A percentile compares a stretch with the other conserved stretches of the same genome.
phyloP scores from a whole-genome alignment of 2,888 invertebrate species.

The Gisinianus flammeolus region DNA sequence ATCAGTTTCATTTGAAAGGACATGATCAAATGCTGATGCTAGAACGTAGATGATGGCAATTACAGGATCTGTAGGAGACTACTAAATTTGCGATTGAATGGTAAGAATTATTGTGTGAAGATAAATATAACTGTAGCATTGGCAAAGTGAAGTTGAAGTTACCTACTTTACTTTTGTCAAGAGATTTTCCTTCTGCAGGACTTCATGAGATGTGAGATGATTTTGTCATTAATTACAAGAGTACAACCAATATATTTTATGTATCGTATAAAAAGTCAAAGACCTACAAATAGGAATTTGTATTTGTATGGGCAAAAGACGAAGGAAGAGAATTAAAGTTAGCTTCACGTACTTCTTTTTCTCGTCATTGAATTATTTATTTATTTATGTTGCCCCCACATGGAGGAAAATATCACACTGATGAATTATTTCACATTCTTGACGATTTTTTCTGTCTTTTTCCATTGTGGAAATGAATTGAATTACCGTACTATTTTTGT shows the following conservation, averaged over 20 bases:
- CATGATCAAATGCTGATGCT: slow-evolving; percentile 6
- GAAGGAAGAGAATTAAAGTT: no score
- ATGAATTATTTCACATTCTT: no score
- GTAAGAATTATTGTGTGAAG: background rate
- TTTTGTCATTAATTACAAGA: slow-evolving; percentile 21
- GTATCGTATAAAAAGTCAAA: no score
- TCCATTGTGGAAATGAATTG: no score
- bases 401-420: no score
- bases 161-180: background rate
- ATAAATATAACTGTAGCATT: background rate
- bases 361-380: no score
- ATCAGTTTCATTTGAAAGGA: background rate
- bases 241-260: background rate
- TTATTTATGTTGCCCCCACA: no score
- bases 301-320: no score
- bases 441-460: no score
- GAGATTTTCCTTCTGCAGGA: background rate
- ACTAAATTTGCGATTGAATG: slow-evolving; percentile 2
- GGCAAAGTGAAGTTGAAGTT: slow-evolving; percentile 1
- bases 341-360: no score
- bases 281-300: no score
- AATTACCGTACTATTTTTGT: no score
- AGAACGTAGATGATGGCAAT: background rate
- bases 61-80: background rate
- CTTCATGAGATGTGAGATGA: slow-evolving; percentile 1